A percentile compares a stretch with the other conserved stretches of the same genome.
Evolutionary conservation across 2,113 vertebrate species (phyloP).

Genomic region (Sinocyclocheilus anshuiensis): DNA sequence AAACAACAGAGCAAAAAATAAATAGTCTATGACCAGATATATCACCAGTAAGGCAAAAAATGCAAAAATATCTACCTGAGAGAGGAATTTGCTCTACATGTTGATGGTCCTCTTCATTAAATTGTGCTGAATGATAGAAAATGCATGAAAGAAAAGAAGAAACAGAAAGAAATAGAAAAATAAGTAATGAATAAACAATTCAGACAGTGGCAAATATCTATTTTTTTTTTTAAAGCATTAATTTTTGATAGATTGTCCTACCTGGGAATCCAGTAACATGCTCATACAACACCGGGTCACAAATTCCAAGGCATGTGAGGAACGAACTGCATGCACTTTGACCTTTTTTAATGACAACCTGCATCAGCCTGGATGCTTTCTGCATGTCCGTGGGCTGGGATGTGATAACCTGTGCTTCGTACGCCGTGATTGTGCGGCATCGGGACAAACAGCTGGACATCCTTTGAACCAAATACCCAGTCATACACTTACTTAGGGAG

Average conservation of each 20-base stretch:
- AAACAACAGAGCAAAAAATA: not conserved
- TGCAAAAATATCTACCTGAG: slow-evolving; percentile 56
- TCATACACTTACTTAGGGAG: slow-evolving; percentile 52
- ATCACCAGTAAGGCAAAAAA: not conserved
- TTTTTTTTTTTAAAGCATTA: not conserved
- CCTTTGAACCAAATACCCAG: slow-evolving; percentile 46
- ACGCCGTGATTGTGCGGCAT: slow-evolving; percentile 43
- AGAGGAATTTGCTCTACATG: slow-evolving; percentile 9
- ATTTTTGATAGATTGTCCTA: slow-evolving; percentile 33
- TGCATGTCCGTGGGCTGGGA: slow-evolving; percentile 50
- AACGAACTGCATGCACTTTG: slow-evolving; percentile 59
- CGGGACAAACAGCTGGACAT: slow-evolving; percentile 52
- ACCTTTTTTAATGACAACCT: slow-evolving; percentile 61
- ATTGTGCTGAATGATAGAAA: slow-evolving; percentile 26
- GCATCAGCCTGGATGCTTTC: slow-evolving; percentile 57
- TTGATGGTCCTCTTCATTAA: slow-evolving; percentile 12
- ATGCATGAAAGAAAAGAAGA: not conserved
- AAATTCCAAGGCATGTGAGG: slow-evolving; percentile 59
- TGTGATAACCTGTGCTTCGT: slow-evolving; percentile 58
- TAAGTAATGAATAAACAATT: not conserved
- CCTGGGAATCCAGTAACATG: slow-evolving; percentile 49
- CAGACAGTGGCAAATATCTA: not conserved
- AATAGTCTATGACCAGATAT: not conserved
- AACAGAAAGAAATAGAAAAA: not conserved
- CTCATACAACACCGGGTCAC: slow-evolving; percentile 44